These are phyloP conservation scores for Galerucella nymphaeae DNA, from an alignment of 2,888 invertebrate genomes.

Conservation along the genomic window DNA sequence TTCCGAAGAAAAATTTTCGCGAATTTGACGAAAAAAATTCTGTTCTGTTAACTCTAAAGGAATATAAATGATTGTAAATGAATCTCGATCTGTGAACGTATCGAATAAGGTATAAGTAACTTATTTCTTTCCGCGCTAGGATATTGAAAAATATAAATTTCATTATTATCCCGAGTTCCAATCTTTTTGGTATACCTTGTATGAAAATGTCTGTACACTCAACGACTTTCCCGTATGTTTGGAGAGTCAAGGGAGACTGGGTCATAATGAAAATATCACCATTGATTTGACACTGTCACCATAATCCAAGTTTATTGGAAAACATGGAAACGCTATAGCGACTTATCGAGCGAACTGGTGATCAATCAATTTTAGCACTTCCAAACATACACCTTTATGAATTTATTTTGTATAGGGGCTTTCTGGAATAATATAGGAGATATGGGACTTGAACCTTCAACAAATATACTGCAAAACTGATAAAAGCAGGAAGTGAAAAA, in stretches of 20 bases:
- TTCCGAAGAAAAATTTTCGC: slow-evolving; percentile 47
- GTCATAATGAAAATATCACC: slow-evolving; percentile 47
- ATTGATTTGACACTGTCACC: slow-evolving; percentile 41
- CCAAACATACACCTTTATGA: slow-evolving; percentile 24
- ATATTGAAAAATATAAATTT: background rate
- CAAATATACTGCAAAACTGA: no score
- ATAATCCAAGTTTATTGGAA: slow-evolving; percentile 47
- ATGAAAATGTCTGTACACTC: background rate
- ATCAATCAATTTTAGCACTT: slow-evolving; percentile 40
- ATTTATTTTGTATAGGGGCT: slow-evolving; percentile 27
- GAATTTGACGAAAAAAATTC: slow-evolving; percentile 52
- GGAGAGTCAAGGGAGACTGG: background rate
- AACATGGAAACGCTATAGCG: slow-evolving; percentile 41
- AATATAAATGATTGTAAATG: slow-evolving; percentile 61
- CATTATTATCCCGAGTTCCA: no score
- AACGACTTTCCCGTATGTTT: background rate
- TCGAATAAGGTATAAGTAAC: background rate
- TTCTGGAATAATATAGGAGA: background rate
- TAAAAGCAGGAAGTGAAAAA: no score
- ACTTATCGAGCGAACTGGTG: slow-evolving; percentile 37
- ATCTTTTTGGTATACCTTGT: no score
- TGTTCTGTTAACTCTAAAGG: slow-evolving; percentile 54
- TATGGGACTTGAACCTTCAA: no score
- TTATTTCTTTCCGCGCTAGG: background rate
- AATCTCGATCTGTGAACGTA: slow-evolving; percentile 49